phyloP scores from a whole-genome alignment of 2,888 invertebrate genomes.

The Conomelus anceps region DNA sequence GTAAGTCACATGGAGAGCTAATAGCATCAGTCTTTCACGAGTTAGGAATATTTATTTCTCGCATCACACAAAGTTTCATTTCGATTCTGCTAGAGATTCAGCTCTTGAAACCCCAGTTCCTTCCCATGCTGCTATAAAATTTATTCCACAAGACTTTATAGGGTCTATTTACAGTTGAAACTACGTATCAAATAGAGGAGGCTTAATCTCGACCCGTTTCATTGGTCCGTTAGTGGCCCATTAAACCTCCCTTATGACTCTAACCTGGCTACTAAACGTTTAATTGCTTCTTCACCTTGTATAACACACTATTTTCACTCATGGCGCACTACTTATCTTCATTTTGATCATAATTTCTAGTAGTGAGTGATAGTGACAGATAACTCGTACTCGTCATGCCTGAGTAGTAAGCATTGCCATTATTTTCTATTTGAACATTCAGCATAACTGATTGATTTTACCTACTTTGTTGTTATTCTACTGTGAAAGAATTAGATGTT shows the following conservation, averaged over 20 bases:
- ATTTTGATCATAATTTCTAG: neutral
- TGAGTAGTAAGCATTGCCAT: too few relatives aligned
- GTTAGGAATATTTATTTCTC: neutral
- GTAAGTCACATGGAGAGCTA: too few relatives aligned
- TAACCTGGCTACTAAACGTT: neutral
- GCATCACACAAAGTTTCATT: neutral
- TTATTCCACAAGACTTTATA: neutral
- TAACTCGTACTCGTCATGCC: too few relatives aligned
- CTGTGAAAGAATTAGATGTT: too few relatives aligned
- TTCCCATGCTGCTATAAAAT: neutral
- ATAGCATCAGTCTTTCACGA: neutral
- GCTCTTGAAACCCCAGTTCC: too few relatives aligned
- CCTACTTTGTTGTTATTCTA: too few relatives aligned
- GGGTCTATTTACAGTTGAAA: neutral
- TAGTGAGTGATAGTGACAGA: too few relatives aligned
- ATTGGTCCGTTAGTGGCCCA: neutral
- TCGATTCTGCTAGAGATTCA: too few relatives aligned
- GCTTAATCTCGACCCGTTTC: neutral
- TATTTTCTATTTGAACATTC: too few relatives aligned
- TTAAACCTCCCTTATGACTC: neutral
- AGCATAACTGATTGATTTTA: too few relatives aligned
- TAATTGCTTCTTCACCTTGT: neutral
- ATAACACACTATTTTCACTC: neutral
- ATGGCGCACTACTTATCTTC: neutral
- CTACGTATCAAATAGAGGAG: neutral